Percentiles rank a stretch among this genome's conserved stretches.
Evolutionary conservation across 2,888 invertebrate species (phyloP).

Genomic region (Falcaria lacertinaria): DNA sequence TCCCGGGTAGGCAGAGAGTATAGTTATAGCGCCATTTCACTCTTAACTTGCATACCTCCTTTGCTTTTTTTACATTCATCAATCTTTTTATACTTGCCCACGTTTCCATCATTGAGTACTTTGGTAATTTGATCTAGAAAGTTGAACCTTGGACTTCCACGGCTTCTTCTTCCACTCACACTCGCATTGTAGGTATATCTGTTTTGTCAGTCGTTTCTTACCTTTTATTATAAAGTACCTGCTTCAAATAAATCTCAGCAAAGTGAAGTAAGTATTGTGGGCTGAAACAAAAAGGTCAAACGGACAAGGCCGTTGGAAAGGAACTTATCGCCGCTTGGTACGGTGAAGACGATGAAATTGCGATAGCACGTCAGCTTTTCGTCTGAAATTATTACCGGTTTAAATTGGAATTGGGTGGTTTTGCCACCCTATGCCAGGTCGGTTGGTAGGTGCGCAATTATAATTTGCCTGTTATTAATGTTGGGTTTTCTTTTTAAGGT

Average conservation of each 20-base stretch:
- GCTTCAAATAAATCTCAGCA: conserved; percentile 5
- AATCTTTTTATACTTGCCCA: no score
- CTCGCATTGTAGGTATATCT: background rate
- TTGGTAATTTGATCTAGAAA: no score
- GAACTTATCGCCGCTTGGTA: conserved; percentile 66
- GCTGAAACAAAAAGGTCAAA: conserved; percentile 67
- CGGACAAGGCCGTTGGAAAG: conserved; percentile 64
- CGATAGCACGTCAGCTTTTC: conserved; percentile 57
- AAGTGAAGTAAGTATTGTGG: conserved; percentile 18
- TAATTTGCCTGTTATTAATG: conserved; percentile 11
- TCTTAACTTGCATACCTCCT: no score
- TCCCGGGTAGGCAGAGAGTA: no score
- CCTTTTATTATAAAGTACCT: background rate
- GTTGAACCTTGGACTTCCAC: no score
- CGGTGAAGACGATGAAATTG: conserved; percentile 55
- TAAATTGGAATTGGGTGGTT: conserved; percentile 24
- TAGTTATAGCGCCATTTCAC: no score
- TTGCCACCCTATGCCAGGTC: background rate
- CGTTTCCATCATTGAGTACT: no score
- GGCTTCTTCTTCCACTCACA: no score
- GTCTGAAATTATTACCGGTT: conserved; percentile 51
- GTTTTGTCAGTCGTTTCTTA: no score
- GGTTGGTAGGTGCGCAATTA: background rate
- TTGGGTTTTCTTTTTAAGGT: conserved; percentile 35
- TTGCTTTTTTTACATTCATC: no score